Evolutionary conservation across 2,888 invertebrate genomes (phyloP), one percentile per base, ranked within the genome.

Genomic region (Alloplasta piceator): DNA sequence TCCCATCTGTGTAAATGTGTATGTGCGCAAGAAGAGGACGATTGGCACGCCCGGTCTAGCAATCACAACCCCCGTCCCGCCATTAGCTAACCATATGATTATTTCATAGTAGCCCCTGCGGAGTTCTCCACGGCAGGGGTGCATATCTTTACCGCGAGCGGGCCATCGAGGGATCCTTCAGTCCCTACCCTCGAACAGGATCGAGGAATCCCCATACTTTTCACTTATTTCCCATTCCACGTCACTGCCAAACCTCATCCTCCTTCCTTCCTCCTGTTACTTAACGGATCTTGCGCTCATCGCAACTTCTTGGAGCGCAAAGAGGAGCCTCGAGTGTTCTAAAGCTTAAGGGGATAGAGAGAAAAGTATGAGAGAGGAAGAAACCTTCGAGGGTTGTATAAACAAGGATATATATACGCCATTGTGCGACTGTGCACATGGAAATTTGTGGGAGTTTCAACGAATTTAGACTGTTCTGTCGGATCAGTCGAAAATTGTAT

Each of bases 11-110:
- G 12, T 16, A 39, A 58, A 41, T n/a, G 10, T 55, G 12, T 70
- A 73, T 63, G 58, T 52, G 38, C 48, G 61, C 61, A 58, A 10
- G 72, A 72, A 55, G 64, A 78, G 74, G 77, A 73, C 78, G 78
- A 81, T 71, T 70, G 81, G 83, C 84, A 87, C 84, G 88, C 87
- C 85, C 85, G 86, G 85, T 78, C 88, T 87, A 86, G 89, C 89
- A 90, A 89, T 90, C 89, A 87, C 88, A 86, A 88, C 89, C 89
- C 88, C 86, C 86, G 83, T 83, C 81, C 83, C 85, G 87, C 91
- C 91, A 92, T 92, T 91, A 92, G 91, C 91, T 92, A 92, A 92
- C 91, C 92, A 92, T 92, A 92, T 92, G 92, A 91, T 92, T 92
- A 92, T 91, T 91, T 92, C 91, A 92, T 92, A 90, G 91, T 86